A percentile compares a stretch with the other conserved stretches of the same genome.
These are phyloP conservation scores for Atlantisia rogersi DNA, from an alignment of 2,113 vertebrate genomes.

Conservation along the genomic window DNA sequence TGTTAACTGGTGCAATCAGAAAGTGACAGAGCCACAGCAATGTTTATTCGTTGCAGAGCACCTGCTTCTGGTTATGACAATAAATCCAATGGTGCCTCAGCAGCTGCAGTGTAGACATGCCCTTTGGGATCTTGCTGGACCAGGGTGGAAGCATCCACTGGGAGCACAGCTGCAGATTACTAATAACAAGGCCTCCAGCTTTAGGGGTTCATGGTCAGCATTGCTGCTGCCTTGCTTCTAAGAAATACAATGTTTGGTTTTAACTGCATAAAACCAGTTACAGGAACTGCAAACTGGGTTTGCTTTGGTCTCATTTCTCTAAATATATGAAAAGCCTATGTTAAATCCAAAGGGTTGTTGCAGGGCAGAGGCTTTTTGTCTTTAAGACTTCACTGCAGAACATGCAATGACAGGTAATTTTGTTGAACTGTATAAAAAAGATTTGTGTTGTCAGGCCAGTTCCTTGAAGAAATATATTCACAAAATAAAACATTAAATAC, in stretches of 20 bases:
- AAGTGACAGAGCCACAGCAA: slow-evolving; percentile 19
- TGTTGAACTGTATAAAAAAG: not conserved
- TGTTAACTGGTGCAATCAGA: slow-evolving; percentile 36
- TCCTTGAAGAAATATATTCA: not conserved
- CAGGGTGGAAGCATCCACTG: not conserved
- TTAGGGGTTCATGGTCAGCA: not conserved
- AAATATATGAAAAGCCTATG: not conserved
- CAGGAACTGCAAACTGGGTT: not conserved
- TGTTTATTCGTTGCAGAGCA: slow-evolving; percentile 32
- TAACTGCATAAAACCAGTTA: not conserved
- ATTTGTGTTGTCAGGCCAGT: not conserved
- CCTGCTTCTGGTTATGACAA: slow-evolving; percentile 46
- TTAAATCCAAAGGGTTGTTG: not conserved
- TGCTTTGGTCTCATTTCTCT: not conserved
- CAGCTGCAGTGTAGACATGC: slow-evolving; percentile 11
- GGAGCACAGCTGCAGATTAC: slow-evolving; percentile 5
- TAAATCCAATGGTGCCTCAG: slow-evolving; percentile 14
- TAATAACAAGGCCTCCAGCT: not conserved
- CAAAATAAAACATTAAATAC: not conserved
- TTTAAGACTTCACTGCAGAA: not conserved
- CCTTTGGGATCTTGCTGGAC: slow-evolving; percentile 26
- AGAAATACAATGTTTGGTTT: not conserved
- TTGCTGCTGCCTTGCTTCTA: not conserved
- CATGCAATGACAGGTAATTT: not conserved
- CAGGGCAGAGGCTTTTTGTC: not conserved